Base-by-base conservation (phyloP, 2,797 vertebrate genomes). In the Chromis chromis region DNA sequence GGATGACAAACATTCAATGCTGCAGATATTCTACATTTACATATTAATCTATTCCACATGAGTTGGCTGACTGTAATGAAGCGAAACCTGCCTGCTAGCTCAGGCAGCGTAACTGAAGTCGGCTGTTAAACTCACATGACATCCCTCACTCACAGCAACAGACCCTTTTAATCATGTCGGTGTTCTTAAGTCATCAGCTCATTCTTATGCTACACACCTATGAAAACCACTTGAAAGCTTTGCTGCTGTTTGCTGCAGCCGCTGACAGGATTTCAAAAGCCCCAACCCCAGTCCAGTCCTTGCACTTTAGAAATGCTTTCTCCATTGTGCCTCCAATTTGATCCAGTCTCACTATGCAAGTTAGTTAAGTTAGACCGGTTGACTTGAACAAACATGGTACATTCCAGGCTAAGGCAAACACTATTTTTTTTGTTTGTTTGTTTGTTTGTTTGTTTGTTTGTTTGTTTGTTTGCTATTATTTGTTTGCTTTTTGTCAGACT, bases 31-130 rank as follows among this genome's bases (percentile, higher is more conserved):
- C 22, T n/a, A 27, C 55, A 39, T 36, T 52, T 36, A 16, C 28
- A 59, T 36, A 27, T 48, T 57, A 33, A 53, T 65, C 50, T 48
- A 33, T 68, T 57, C 44, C 28, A 48, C 46, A 44, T 58, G 42
- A 58, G 46, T 49, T 68, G 46, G n/a, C 28, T 24, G 14, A 17
- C 40, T 49, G 46, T 49, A 25, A 63, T 21, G 50, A 52, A 52
- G 9, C 9, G 39, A 19, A 56, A 27, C 21, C 19, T 4, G 8
- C 10, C 13, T 10, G n/a, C 10, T 19, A 31, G 6, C 25, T 57
- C 21, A 31, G 46, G 19, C n/a, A n/a, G 11, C n/a, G 48, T 6
- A 10, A n/a, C 21, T 42, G 16, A 5, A 4, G 24, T 28, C 36
- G 50, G 16, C 27, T 6, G 14, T 25, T 19, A 28, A 4, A 9